phyloP scores from a whole-genome alignment of 2,797 vertebrate species.

The Darevskia mixta region DNA sequence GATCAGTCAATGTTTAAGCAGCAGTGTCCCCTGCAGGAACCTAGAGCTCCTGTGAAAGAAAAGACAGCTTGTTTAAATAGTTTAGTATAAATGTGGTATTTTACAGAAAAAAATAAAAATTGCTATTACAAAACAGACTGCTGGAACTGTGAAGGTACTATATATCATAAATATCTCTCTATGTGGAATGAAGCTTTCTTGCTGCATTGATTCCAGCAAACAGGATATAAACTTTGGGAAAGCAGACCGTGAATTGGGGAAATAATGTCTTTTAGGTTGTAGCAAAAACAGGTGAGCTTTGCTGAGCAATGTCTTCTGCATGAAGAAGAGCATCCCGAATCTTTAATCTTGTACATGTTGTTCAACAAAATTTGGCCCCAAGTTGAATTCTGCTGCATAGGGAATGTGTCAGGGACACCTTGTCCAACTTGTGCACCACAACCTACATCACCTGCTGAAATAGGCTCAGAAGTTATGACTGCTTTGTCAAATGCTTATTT shows the following conservation, averaged over 20 bases:
- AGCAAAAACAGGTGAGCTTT: not conserved
- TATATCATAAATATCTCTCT: not conserved
- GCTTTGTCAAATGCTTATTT: not conserved
- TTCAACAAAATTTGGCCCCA: not conserved
- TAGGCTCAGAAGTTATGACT: not conserved
- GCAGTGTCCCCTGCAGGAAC: constrained; percentile 75
- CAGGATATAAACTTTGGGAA: not conserved
- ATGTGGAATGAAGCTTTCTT: not conserved
- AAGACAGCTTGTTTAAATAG: not conserved
- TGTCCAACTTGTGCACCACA: not conserved
- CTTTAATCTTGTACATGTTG: not conserved
- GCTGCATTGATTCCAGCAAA: not conserved
- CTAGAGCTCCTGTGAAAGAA: not conserved
- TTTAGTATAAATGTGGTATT: not conserved
- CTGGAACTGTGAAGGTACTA: not conserved
- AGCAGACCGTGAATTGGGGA: not conserved
- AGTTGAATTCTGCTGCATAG: not conserved
- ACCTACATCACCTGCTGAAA: not conserved
- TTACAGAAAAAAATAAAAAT: constrained; percentile 10
- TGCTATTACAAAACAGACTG: not conserved
- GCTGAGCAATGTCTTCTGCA: not conserved
- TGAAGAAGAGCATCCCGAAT: not conserved
- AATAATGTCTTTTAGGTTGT: not conserved
- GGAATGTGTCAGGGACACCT: not conserved
- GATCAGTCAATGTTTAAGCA: constrained; percentile 32